Conservation (phyloP, 2,888 invertebrate genomes). For the Ectemnius cavifrons region DNA sequence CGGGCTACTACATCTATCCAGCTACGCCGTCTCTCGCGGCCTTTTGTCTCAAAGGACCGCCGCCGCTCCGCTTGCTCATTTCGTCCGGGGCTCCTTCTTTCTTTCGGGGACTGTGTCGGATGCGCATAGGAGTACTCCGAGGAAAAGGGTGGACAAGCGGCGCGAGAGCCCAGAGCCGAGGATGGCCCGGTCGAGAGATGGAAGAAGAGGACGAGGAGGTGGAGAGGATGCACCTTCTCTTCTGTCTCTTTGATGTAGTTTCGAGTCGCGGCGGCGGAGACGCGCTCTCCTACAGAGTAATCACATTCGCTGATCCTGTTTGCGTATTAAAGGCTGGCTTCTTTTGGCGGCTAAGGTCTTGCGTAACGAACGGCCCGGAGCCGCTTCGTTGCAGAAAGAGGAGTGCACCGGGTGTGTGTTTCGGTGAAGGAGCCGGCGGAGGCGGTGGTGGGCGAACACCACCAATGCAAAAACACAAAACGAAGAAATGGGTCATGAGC, state of each 20-base stretch:
- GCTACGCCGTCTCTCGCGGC: slow-evolving; percentile 53
- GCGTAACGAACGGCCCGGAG: neutral
- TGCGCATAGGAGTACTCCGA: no score
- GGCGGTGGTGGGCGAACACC: neutral
- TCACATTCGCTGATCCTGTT: slow-evolving; percentile 4
- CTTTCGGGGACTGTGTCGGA: slow-evolving; percentile 53
- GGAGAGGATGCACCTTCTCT: slow-evolving; percentile 1
- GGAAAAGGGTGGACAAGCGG: slow-evolving; percentile 4
- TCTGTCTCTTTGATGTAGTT: slow-evolving; percentile 5
- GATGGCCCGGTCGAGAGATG: neutral
- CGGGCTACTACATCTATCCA: slow-evolving; percentile 42
- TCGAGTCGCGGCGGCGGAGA: neutral
- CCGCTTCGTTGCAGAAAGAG: neutral
- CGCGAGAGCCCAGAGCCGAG: neutral
- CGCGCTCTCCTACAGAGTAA: neutral
- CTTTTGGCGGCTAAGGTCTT: neutral
- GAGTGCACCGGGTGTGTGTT: neutral
- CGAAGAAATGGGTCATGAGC: slow-evolving; percentile 3
- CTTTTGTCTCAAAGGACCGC: slow-evolving; percentile 74
- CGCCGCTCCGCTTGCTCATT: slow-evolving; percentile 69
- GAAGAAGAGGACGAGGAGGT: slow-evolving; percentile 9
- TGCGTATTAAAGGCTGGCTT: neutral
- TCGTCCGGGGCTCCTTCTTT: slow-evolving; percentile 65
- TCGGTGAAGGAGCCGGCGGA: neutral
- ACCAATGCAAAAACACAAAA: slow-evolving; percentile 1